phyloP scores from a whole-genome alignment of 2,113 vertebrate genomes.

The Willisornis vidua region DNA sequence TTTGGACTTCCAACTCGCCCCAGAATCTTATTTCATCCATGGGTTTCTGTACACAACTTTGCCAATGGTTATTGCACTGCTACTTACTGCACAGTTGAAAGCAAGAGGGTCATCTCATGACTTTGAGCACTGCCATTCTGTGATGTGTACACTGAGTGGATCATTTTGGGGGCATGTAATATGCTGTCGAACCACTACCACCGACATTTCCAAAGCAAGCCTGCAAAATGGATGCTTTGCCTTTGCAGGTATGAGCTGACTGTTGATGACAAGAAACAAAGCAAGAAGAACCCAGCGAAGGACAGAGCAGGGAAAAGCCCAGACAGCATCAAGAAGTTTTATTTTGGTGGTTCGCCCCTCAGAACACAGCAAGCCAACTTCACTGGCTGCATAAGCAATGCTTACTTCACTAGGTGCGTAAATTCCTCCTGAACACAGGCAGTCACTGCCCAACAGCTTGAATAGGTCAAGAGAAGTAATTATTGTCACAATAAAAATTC shows the following conservation, averaged over 20 bases:
- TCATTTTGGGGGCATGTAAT: neutral
- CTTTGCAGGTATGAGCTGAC: constrained; percentile 84
- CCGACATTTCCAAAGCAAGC: neutral
- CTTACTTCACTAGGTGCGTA: constrained; percentile 90
- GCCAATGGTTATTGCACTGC: neutral
- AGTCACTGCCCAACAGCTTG: neutral
- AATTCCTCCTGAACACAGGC: neutral
- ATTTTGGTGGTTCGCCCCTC: constrained; percentile 87
- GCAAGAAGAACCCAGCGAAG: constrained; percentile 77
- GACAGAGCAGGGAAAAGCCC: constrained; percentile 53
- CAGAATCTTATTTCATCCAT: neutral
- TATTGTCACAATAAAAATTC: neutral
- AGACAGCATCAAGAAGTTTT: constrained; percentile 78
- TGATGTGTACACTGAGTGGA: neutral
- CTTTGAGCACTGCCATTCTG: neutral
- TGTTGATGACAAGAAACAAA: constrained; percentile 88
- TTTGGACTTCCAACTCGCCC: neutral
- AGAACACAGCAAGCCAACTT: constrained; percentile 86
- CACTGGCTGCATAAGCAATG: constrained; percentile 94
- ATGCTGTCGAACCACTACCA: neutral
- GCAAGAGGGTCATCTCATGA: neutral
- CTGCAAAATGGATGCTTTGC: constrained; percentile 10
- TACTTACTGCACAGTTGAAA: neutral
- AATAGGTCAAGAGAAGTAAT: neutral
- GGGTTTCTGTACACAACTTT: neutral